Evolutionary conservation across 2,888 invertebrate genomes (phyloP).

Genomic region (Taenaris catops): DNA sequence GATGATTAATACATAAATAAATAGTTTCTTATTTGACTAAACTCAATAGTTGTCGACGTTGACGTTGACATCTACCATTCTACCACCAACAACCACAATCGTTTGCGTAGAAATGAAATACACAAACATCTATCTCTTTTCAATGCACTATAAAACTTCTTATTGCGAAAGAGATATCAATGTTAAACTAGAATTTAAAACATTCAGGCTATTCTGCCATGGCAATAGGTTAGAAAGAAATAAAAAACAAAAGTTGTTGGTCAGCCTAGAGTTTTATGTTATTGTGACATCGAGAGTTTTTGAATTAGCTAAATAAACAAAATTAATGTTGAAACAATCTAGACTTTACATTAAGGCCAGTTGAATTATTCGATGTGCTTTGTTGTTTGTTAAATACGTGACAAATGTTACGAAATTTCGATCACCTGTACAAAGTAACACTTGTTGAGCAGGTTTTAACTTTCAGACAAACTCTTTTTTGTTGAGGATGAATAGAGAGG

Average conservation of each 20-base stretch:
- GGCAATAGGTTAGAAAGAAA: conserved; percentile 55
- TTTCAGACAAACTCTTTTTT: conserved; percentile 80
- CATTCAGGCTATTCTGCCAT: conserved; percentile 25
- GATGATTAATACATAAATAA: conserved; percentile 27
- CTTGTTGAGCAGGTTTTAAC: conserved; percentile 67
- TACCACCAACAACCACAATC: conserved; percentile 2
- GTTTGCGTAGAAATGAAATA: conserved; percentile 11
- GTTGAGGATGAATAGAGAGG: conserved; percentile 85
- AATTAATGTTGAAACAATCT: conserved; percentile 6
- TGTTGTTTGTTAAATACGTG: conserved; percentile 19
- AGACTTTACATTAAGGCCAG: conserved; percentile 1
- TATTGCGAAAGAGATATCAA: conserved; percentile 24
- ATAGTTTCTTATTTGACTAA: conserved; percentile 64
- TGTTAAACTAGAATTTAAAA: conserved; percentile 23
- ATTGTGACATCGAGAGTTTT: conserved; percentile 16
- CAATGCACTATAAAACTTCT: conserved; percentile 19
- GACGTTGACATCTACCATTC: conserved; percentile 55
- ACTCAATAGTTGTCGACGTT: conserved; percentile 26
- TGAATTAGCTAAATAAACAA: conserved; percentile 19
- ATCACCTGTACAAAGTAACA: conserved; percentile 43
- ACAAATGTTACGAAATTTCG: conserved; percentile 50
- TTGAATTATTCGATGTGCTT: conserved; percentile 4
- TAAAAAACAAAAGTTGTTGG: conserved; percentile 33
- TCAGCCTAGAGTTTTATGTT: conserved; percentile 13
- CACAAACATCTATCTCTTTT: conserved; percentile 41